Evolutionary conservation across 2,888 invertebrate species (phyloP).

Genomic region (Campoplex nolae): DNA sequence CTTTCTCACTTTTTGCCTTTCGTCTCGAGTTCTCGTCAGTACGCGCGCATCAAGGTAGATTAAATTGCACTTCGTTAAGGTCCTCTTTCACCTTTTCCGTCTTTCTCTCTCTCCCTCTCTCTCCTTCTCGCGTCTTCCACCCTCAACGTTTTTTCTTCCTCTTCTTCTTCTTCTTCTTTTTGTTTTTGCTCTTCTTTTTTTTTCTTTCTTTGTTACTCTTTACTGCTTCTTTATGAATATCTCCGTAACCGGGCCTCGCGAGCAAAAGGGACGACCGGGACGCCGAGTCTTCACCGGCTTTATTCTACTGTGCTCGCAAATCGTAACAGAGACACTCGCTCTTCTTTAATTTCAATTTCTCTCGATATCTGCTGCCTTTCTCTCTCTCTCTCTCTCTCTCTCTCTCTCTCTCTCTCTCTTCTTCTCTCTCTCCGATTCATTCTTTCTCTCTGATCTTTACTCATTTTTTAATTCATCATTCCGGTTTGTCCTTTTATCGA

Average conservation of each 20-base stretch:
- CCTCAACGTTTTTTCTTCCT: slow-evolving; percentile 1
- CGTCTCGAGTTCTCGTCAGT: slow-evolving; percentile 62
- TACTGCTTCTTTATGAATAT: slow-evolving; percentile 59
- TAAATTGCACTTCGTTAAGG: slow-evolving; percentile 74
- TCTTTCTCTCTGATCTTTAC: background rate
- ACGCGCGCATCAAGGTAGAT: slow-evolving; percentile 68
- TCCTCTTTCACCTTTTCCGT: slow-evolving; percentile 69
- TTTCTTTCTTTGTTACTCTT: slow-evolving; percentile 12
- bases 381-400: background rate
- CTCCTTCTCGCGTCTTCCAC: background rate
- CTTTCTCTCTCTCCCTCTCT: slow-evolving; percentile 43
- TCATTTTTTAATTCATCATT: background rate
- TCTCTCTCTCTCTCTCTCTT: background rate
- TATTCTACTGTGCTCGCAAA: slow-evolving; percentile 37
- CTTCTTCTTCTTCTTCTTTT: background rate
- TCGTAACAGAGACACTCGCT: slow-evolving; percentile 39
- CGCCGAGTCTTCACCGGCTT: slow-evolving; percentile 10
- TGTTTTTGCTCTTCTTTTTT: background rate
- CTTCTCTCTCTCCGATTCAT: background rate
- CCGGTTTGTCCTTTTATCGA: background rate
- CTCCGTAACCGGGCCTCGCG: slow-evolving; percentile 5
- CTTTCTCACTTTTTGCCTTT: slow-evolving; percentile 37
- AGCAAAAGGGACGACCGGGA: background rate
- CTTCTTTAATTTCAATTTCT: slow-evolving; percentile 32
- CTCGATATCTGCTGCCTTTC: background rate